Base-by-base conservation (phyloP, 2,113 vertebrate species). In the Picathartes gymnocephalus region DNA sequence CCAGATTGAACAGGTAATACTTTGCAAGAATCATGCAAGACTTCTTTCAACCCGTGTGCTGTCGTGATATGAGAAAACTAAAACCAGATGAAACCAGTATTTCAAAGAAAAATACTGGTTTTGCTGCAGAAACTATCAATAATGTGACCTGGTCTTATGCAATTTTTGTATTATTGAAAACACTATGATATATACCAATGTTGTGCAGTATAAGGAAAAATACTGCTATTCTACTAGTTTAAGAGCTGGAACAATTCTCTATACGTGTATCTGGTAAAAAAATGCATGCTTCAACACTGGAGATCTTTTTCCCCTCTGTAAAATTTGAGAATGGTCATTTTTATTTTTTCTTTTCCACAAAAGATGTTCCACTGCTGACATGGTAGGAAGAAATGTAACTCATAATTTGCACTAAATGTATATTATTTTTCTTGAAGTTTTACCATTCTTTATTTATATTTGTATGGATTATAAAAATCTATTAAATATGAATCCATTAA, bases 401-500 rank as follows among this genome's bases (percentile, higher is more conserved):
- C 97, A 97, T 98, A 98, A 98, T 97, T 98, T 98, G 98, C 98
- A 98, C 98, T 98, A 98, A 98, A 98, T 98, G 97, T 98, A 98
- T 97, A 98, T 98, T 98, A 95, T 98, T 97, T 97, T 98, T 97
- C 96, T 97, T 96, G 96, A 97, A 94, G 97, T 98, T 98, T 98
- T 98, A 97, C 97, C 97, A 98, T 98, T 98, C 97, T 97, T 98
- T 98, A 98, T 98, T 98, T 98, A 98, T 98, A 98, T 98, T 98
- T 98, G 96, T 98, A 98, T 97, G 97, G 83, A 98, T 98, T 98
- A 86, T 86, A 91, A 90, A 78, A 97, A 95, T 96, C 83, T 98
- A 98, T 98, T 97, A 98, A 98, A 98, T 97, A 97, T 91, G 93
- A 97, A 97, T 98, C 97, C 96, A 97, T 98, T 97, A 97, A 88